These are phyloP conservation scores for Otocyon megalotis DNA, from an alignment of 2,113 vertebrate species.

Conservation along the genomic window DNA sequence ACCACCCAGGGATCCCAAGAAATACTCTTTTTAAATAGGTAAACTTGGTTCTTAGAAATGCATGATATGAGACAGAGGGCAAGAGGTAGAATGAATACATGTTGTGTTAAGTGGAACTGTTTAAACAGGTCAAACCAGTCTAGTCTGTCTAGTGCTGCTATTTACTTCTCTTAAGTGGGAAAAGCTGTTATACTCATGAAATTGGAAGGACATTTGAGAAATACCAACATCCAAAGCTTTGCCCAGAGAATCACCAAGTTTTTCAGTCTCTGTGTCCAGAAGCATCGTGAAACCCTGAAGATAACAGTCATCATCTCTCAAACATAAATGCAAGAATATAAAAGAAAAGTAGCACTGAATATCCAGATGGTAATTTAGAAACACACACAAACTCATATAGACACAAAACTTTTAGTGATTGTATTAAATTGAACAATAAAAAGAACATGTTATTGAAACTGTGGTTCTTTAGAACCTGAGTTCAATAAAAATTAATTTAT, in stretches of 20 bases:
- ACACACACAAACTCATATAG: neutral
- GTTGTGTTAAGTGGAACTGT: neutral
- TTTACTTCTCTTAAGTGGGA: neutral
- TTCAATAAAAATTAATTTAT: neutral
- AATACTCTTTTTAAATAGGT: neutral
- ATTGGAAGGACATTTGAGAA: neutral
- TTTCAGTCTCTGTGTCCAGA: neutral
- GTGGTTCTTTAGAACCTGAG: neutral
- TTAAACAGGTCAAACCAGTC: neutral
- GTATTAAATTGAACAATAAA: neutral
- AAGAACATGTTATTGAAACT: neutral
- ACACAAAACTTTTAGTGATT: neutral
- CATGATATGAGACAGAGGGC: neutral
- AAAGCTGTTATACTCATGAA: neutral
- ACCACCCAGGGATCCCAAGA: too few relatives aligned
- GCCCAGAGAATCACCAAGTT: neutral
- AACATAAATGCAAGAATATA: neutral
- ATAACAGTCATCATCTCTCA: neutral
- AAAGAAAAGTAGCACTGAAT: neutral
- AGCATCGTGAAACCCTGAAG: neutral
- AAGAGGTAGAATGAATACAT: neutral
- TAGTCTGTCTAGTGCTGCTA: neutral
- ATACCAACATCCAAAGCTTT: neutral
- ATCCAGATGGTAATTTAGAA: neutral
- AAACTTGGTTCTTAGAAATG: neutral